Percentiles rank a stretch among this genome's conserved stretches.
These are phyloP conservation scores for Bubalus kerabau DNA, from an alignment of 2,113 vertebrate species.

Conservation along the genomic window DNA sequence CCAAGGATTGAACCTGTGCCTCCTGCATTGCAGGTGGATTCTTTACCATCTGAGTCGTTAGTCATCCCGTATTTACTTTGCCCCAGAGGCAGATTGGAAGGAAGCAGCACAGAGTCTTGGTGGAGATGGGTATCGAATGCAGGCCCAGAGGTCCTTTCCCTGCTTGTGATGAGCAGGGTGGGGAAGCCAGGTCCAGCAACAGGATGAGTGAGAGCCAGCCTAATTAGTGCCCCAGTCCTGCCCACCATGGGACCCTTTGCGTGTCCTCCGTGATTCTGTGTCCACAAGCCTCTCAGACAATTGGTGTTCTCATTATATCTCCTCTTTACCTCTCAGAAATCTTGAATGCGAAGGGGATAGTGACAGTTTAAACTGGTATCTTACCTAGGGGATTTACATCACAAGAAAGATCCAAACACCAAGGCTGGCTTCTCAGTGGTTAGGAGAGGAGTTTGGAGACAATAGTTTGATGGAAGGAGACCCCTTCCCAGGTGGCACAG, in stretches of 20 bases:
- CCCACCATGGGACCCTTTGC: rapidly evolving
- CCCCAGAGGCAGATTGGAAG: not conserved
- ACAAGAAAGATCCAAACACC: not conserved
- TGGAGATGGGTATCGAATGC: not conserved
- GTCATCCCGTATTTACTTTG: not conserved
- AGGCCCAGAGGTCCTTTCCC: not conserved
- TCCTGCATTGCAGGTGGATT: not conserved
- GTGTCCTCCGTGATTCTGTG: not conserved
- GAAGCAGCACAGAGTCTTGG: not conserved
- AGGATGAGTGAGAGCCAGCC: not conserved
- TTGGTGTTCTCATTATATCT: not conserved
- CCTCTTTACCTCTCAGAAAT: not conserved
- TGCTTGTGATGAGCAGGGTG: not conserved
- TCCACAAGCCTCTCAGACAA: not conserved
- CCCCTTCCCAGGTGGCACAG: not conserved
- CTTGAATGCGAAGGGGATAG: not conserved
- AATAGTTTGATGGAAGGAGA: not conserved
- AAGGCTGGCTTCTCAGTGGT: not conserved
- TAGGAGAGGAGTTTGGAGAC: not conserved
- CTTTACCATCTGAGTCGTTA: not conserved
- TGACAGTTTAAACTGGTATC: not conserved
- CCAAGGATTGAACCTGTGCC: not conserved
- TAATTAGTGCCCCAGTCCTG: not conserved
- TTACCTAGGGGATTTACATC: not conserved
- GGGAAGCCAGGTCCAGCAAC: not conserved